Evolutionary conservation across 1,140 invertebrate species (phyloP), one percentile per base, ranked within the genome.

Genomic region (Pseudomyrmex cubaensis): DNA sequence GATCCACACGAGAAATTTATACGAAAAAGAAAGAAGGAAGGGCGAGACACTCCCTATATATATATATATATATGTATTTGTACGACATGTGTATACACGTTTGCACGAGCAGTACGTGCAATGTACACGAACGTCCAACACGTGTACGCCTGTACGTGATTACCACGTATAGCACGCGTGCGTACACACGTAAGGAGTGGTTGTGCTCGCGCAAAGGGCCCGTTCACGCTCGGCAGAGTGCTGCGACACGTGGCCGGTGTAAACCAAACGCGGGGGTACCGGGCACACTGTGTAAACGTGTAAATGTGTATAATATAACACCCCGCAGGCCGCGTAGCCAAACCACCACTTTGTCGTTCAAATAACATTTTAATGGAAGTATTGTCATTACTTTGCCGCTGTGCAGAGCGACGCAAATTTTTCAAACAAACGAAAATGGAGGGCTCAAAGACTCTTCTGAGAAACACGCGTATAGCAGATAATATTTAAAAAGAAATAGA

Each of bases 341-440:
- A 72, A 80, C 83, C 83, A 80, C 83, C 83, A 66, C 64, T 62
- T 67, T 64, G 59, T 82, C 57, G 78, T 75, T 85, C 72, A 67
- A 83, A 76, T 83, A 85, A 85, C 84, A 70, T 84, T 85, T 84
- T 85, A 57, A 17, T 48, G 80, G 46, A 85, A 83, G 56, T 59
- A 74, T 63, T 48, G 25, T 64, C 48, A 76, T 82, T 75, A 82
- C 69, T 75, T 25, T 35, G 48, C 12, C 62, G 63, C 25, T 13
- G n/a, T 56, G 48, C 59, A 72, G 54, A 70, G 70, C 17, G 62
- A 56, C 25, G 52, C 62, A 62, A 74, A 67, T 73, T 85, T 85
- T 85, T 82, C 77, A 83, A 83, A 85, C 78, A 85, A 80, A 80
- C 66, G 54, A 80, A 80, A 80, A 80, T 80, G 22, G 56, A 70